phyloP scores from a whole-genome alignment of 2,888 invertebrate genomes.

The Itoplectis maculator region DNA sequence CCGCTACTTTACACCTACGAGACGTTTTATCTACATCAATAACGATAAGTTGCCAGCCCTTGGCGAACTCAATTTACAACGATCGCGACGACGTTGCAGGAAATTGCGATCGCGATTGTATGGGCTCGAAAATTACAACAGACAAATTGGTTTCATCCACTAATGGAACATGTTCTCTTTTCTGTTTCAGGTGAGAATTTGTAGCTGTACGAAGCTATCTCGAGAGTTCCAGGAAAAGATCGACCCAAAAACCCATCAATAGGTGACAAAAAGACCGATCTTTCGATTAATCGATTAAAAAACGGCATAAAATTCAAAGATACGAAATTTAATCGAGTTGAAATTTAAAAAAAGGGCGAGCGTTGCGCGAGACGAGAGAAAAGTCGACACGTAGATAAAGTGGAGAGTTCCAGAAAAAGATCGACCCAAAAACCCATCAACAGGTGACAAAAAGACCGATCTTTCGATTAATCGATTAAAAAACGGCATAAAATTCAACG shows the following conservation, averaged over 20 bases:
- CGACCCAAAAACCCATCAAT: no score
- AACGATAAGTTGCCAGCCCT: slow-evolving; percentile 47
- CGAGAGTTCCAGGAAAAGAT: neutral
- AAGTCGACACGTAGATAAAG: neutral
- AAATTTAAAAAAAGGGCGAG: slow-evolving; percentile 11
- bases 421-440: no score
- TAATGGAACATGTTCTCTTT: slow-evolving; percentile 36
- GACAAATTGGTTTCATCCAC: slow-evolving; percentile 30
- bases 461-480: no score
- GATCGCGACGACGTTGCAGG: slow-evolving; percentile 45
- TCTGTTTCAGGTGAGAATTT: slow-evolving; percentile 66
- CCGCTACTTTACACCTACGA: slow-evolving; percentile 69
- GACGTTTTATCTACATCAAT: slow-evolving; percentile 68
- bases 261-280: no score
- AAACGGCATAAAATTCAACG: no score
- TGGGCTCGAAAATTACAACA: slow-evolving; percentile 6
- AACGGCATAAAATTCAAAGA: no score
- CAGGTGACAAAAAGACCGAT: no score
- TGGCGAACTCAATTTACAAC: slow-evolving; percentile 39
- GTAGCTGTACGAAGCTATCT: neutral
- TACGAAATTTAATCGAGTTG: slow-evolving; percentile 11
- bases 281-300: no score
- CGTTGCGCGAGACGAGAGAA: neutral
- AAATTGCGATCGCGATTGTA: slow-evolving; percentile 29
- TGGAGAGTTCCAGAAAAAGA: neutral